Base-by-base conservation (phyloP, 2,113 vertebrate species). In the Spilogale gracilis region DNA sequence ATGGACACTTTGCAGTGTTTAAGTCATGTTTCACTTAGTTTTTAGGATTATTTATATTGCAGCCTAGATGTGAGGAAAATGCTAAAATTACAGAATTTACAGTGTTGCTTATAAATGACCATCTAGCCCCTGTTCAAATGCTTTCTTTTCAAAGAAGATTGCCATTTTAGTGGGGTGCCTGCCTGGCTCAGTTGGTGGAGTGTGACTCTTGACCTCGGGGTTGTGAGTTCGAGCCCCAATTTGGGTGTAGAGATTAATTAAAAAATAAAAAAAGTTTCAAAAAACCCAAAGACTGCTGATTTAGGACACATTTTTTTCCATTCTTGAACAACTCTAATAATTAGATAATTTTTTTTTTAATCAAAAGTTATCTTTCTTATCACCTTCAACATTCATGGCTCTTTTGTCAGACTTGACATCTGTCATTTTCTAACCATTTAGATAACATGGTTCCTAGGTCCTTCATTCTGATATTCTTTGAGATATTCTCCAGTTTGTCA, bases 281-380 rank as follows among this genome's bases (percentile, higher is more conserved):
- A 48, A 78, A 13, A 45, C 5, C 17, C 32, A 50, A 78, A 17
- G 18, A 3, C 27, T 78, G 4, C 23, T 83, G 25, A 1, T 65
- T 81, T 52, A 93, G 67, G n/a, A 56, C 2, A 78, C 5, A 60
- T n/a, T 32, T 65, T 89, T 38, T 81, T 50, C 60, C 6, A 60
- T 82, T 96, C 27, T 88, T 86, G 45, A 73, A 50, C 11, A 90
- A 14, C 38, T 74, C 25, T 76, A 20, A 58, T 61, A 71, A 84
- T 86, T 94, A 58, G 30, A 61, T 52, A 74, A 52, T 23, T 79
- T 43, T 79, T 83, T 85, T 82, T 93, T 93, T 21, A 93, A 13
- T 71, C 23, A 17, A 74, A 69, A 74, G 63, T 38, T 80, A 23
- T 45, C 67, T 91, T 91, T 94, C 52, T 45, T 69, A 56, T 87